Conservation (phyloP, 1,140 invertebrate genomes). For the Maconellicoccus hirsutus region DNA sequence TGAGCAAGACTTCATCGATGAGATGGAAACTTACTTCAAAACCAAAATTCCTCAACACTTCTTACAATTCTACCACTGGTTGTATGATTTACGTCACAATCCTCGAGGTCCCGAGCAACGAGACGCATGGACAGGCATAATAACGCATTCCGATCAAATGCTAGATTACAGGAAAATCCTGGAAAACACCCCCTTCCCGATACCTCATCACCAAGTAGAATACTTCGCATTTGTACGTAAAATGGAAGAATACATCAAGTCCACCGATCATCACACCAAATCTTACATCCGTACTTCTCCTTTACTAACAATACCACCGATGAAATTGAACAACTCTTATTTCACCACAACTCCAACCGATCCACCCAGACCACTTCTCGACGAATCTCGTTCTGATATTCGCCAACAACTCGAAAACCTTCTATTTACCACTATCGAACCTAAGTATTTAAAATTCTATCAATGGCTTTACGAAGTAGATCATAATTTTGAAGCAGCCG, state of each 20-base stretch:
- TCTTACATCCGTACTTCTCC: not conserved
- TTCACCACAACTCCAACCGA: too few species aligned
- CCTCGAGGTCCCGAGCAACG: not conserved
- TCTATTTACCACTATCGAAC: not conserved
- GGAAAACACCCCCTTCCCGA: not conserved
- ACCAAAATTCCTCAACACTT: not conserved
- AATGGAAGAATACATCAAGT: not conserved
- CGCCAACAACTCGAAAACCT: not conserved
- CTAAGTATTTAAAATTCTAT: not conserved
- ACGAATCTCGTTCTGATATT: not conserved
- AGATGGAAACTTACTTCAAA: not conserved
- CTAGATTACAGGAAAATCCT: not conserved
- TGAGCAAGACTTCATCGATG: not conserved
- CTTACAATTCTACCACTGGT: not conserved
- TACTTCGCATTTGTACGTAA: not conserved
- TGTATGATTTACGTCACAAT: not conserved
- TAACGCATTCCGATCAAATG: too few species aligned
- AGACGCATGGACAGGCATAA: too few species aligned
- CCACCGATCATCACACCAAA: not conserved
- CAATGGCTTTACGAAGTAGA: not conserved
- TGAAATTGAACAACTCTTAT: not conserved
- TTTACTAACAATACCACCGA: not conserved
- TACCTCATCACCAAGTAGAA: not conserved
- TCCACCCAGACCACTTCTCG: not conserved
- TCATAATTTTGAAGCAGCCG: not conserved